These are phyloP conservation scores for Eumacrocentrus americanus DNA, from an alignment of 2,888 invertebrate genomes.

Conservation along the genomic window DNA sequence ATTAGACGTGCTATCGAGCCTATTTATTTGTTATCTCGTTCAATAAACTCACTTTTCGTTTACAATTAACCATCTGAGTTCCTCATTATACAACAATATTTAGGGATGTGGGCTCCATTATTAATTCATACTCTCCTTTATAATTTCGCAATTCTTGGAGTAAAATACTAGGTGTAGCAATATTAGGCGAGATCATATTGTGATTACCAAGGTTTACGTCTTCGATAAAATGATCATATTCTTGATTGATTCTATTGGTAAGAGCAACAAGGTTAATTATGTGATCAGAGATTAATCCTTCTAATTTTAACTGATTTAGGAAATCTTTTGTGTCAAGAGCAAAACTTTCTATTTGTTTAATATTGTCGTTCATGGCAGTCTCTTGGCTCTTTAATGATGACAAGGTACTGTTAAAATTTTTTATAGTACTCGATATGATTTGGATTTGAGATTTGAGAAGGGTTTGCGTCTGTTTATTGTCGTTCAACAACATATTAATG, in stretches of 20 bases:
- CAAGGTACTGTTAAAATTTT: constrained; percentile 13
- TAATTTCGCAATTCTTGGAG: constrained; percentile 8
- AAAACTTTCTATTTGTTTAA: constrained; percentile 2
- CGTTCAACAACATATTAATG: constrained; percentile 4
- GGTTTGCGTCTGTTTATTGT: constrained; percentile 1
- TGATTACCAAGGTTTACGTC: not conserved
- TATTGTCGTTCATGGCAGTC: constrained; percentile 3
- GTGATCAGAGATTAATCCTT: constrained; percentile 25
- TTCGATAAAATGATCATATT: constrained; percentile 23
- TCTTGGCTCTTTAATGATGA: not conserved
- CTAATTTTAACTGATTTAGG: constrained; percentile 17
- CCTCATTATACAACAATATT: too few species aligned
- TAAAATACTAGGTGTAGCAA: constrained; percentile 16
- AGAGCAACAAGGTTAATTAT: constrained; percentile 4
- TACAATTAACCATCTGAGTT: too few species aligned
- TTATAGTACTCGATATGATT: constrained; percentile 6
- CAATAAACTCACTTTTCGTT: too few species aligned
- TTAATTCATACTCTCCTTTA: constrained; percentile 22
- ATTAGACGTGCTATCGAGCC: too few species aligned
- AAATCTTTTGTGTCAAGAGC: constrained; percentile 12
- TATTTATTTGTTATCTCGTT: too few species aligned
- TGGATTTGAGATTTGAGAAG: constrained; percentile 16
- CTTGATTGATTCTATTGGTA: too few species aligned
- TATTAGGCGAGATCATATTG: not conserved
- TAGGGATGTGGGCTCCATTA: too few species aligned